Evolutionary conservation across 2,113 vertebrate species (phyloP), one percentile per base, ranked within the genome.

Genomic region (Arothron firmamentum): DNA sequence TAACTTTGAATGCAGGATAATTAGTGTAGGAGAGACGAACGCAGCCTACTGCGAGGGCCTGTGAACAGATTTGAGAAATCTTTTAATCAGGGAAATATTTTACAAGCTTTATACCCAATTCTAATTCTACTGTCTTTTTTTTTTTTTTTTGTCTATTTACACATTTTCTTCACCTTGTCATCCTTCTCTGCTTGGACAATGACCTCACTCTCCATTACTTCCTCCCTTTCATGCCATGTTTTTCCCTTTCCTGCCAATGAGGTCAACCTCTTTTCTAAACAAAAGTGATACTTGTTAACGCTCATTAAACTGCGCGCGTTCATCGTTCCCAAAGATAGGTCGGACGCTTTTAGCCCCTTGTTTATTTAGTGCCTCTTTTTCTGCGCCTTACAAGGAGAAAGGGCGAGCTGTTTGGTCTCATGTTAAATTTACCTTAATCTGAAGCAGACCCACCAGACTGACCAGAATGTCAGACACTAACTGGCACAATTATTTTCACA

Each of bases 401-500:
- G 16, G 19, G 43, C 11, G 52, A 56, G 56, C 43, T 25, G 51
- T 67, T 61, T 65, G 56, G 70, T 70, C 80, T 68, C n/a, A 52
- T 51, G 14, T 57, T 8, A n/a, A 52, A 73, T 76, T 62, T 56
- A 77, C 65, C 58, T 68, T 78, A 85, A 85, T 75, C 68, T 79
- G 55, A 73, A 82, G 72, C 74, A 74, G 73, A 78, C 64, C 57
- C 41, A 79, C 51, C 62, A 63, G 65, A 47, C 45, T 65, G 67
- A 74, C 48, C 49, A 59, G 61, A 52, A 67, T 59, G 56, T 54
- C 55, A 56, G 9, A 45, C 47, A 62, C 56, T 62, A 54, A 74
- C 25, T 56, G 67, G 59, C 59, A 72, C 52, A 68, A 82, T 79
- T 63, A 74, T 59, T 86, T 67, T 77, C 81, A 82, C 28, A 31